Conservation (phyloP, 2,888 invertebrate genomes). For the Tetropium fuscum region DNA sequence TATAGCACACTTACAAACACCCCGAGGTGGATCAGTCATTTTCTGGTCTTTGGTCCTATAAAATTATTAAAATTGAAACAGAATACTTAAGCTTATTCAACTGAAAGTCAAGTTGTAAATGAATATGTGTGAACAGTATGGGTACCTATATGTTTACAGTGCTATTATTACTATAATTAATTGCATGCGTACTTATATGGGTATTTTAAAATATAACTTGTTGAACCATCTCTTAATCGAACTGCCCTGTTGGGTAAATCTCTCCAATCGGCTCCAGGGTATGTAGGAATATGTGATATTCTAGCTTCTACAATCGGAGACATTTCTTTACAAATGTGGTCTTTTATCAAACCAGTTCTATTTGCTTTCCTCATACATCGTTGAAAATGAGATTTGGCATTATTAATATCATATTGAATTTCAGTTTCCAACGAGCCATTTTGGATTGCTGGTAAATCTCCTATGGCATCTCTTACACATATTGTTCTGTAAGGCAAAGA, state of each 20-base stretch:
- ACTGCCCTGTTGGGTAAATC: slow-evolving; percentile 85
- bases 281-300: slow-evolving; percentile 79
- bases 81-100: too few relatives aligned
- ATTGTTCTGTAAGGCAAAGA: slow-evolving; percentile 83
- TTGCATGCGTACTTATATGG: slow-evolving; percentile 69
- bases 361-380: slow-evolving; percentile 71
- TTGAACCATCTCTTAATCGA: slow-evolving; percentile 77
- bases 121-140: too few relatives aligned
- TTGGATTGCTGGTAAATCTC: slow-evolving; percentile 80
- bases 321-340: slow-evolving; percentile 90
- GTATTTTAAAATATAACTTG: slow-evolving; percentile 70
- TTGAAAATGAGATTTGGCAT: slow-evolving; percentile 82
- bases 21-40: slow-evolving; percentile 69
- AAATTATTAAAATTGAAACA: not conserved
- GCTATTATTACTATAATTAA: too few relatives aligned
- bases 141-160: too few relatives aligned
- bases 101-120: too few relatives aligned
- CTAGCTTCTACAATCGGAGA: slow-evolving; percentile 82
- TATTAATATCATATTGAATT: slow-evolving; percentile 78
- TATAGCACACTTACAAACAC: slow-evolving; percentile 82
- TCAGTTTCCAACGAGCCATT: slow-evolving; percentile 79
- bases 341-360: slow-evolving; percentile 61
- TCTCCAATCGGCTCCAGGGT: slow-evolving; percentile 86
- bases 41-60: slow-evolving; percentile 67
- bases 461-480: slow-evolving; percentile 83